Percentiles rank a stretch among this genome's conserved stretches.
phyloP scores from a whole-genome alignment of 2,113 vertebrate species.

The Tympanuchus pallidicinctus region DNA sequence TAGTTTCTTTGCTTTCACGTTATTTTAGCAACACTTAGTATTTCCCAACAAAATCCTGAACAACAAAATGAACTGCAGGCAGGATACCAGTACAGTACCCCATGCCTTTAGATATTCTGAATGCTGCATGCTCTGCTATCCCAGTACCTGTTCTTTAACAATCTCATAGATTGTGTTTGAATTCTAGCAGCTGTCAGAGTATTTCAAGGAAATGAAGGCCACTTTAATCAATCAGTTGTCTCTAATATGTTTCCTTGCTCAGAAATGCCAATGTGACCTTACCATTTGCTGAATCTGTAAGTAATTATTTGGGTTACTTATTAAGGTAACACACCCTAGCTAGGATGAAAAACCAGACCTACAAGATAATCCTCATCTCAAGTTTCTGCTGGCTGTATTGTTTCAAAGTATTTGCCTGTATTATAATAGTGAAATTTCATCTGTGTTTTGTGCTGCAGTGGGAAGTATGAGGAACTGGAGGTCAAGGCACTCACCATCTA shows the following conservation, averaged over 20 bases:
- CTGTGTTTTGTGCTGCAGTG: not conserved
- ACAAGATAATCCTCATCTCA: slow-evolving; percentile 70
- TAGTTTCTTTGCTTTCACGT: slow-evolving; percentile 1
- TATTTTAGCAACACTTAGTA: not conserved
- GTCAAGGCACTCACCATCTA: not conserved
- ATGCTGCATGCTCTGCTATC: not conserved
- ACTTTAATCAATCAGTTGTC: not conserved
- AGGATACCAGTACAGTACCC: not conserved
- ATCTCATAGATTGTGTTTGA: not conserved
- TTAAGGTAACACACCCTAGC: slow-evolving; percentile 74
- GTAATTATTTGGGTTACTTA: slow-evolving; percentile 78
- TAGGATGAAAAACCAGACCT: slow-evolving; percentile 75
- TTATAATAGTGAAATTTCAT: slow-evolving; percentile 14
- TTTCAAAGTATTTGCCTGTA: slow-evolving; percentile 16
- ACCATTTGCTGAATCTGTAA: slow-evolving; percentile 74
- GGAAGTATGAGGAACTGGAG: not conserved
- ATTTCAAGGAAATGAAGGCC: not conserved
- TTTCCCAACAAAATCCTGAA: slow-evolving; percentile 29
- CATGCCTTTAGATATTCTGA: not conserved
- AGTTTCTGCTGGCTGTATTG: slow-evolving; percentile 56
- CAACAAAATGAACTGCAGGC: not conserved
- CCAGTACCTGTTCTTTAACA: not conserved
- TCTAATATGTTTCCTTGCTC: slow-evolving; percentile 1
- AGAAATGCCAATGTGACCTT: slow-evolving; percentile 63
- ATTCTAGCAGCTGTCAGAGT: not conserved